phyloP scores from a whole-genome alignment of 1,140 invertebrate genomes.

The Piezodorus guildinii region DNA sequence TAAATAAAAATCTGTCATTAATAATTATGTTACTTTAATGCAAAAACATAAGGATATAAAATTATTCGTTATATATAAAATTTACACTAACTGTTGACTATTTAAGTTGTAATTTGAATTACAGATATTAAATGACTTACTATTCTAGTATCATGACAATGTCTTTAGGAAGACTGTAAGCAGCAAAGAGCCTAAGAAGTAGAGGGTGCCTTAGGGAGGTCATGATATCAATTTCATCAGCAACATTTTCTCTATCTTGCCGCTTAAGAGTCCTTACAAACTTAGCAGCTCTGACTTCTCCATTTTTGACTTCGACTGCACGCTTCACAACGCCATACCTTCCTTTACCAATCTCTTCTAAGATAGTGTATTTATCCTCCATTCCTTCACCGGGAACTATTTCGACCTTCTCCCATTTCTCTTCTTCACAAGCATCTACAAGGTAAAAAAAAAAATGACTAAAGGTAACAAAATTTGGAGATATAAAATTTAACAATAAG shows the following conservation, averaged over 20 bases:
- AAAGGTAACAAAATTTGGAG: too few relatives aligned
- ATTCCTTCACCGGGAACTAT: constrained; percentile 46
- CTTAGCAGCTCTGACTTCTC: constrained; percentile 75
- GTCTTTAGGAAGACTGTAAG: constrained; percentile 74
- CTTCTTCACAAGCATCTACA: neutral
- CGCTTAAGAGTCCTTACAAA: constrained; percentile 71
- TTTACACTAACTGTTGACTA: neutral
- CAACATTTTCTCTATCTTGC: constrained; percentile 73
- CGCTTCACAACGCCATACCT: constrained; percentile 61
- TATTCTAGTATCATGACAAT: constrained; percentile 89
- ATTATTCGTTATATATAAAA: too few relatives aligned
- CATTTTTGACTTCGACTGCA: constrained; percentile 56
- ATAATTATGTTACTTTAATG: neutral
- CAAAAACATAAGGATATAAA: too few relatives aligned
- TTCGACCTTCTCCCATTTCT: constrained; percentile 32
- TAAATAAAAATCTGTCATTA: too few relatives aligned
- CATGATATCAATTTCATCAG: constrained; percentile 88
- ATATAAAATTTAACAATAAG: too few relatives aligned
- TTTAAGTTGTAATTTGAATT: neutral
- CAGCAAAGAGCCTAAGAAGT: constrained; percentile 73
- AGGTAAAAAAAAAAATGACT: neutral
- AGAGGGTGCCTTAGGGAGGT: constrained; percentile 80
- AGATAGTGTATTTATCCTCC: constrained; percentile 45
- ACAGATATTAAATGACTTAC: constrained; percentile 47
- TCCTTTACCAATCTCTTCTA: constrained; percentile 70